A percentile compares a stretch with the other conserved stretches of the same genome.
phyloP scores from a whole-genome alignment of 2,888 invertebrate species.

The Dimorphilus gyrociliatus region DNA sequence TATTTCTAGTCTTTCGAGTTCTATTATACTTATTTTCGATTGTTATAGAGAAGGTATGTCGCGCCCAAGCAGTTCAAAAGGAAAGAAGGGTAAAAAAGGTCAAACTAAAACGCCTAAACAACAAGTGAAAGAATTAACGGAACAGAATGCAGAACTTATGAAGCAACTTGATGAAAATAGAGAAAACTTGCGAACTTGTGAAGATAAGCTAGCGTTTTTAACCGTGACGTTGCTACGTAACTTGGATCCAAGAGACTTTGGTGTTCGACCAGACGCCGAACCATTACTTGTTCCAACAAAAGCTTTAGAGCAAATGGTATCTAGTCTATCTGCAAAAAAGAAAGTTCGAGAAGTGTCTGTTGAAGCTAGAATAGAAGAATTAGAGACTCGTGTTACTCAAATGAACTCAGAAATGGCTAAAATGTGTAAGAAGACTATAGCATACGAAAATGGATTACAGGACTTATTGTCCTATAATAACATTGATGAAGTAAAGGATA shows the following conservation, averaged over 20 bases:
- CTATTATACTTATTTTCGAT: too few relatives aligned
- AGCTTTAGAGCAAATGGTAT: too few relatives aligned
- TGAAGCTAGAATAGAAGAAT: constrained; percentile 22
- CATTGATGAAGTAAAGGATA: constrained; percentile 14
- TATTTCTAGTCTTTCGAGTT: too few relatives aligned
- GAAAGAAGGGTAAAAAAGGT: not conserved
- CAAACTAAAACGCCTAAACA: constrained; percentile 4
- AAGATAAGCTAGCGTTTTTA: too few relatives aligned
- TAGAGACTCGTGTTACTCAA: constrained; percentile 30
- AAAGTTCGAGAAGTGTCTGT: constrained; percentile 10
- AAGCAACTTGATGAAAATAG: too few relatives aligned
- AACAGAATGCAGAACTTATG: constrained; percentile 7
- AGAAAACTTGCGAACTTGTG: too few relatives aligned
- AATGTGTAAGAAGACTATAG: constrained; percentile 18
- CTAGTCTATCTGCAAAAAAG: constrained; percentile 8
- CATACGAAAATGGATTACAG: constrained; percentile 22
- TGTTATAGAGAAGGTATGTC: too few relatives aligned
- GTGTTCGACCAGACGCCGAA: too few relatives aligned
- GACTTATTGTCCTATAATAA: constrained; percentile 15
- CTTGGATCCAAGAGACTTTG: too few relatives aligned
- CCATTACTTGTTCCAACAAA: too few relatives aligned
- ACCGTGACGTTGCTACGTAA: too few relatives aligned
- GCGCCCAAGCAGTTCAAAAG: not conserved
- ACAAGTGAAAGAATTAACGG: constrained; percentile 6
- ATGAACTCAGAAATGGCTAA: constrained; percentile 24